These are phyloP conservation scores for Todiramphus chloris DNA, from an alignment of 2,113 vertebrate species.

Conservation along the genomic window DNA sequence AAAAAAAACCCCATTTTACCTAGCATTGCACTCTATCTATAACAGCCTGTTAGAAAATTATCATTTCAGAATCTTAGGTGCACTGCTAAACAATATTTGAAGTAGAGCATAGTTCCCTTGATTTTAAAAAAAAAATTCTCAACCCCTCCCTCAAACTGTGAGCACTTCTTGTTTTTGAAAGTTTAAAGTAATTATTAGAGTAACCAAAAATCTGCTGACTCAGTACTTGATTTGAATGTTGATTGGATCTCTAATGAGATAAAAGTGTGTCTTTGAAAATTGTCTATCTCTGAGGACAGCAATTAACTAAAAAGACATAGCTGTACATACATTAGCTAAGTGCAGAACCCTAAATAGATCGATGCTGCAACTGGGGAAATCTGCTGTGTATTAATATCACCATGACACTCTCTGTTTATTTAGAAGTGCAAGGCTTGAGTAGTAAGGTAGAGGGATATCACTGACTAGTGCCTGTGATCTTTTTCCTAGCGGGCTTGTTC, in stretches of 20 bases:
- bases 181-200: not conserved
- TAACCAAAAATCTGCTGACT: constrained; percentile 42
- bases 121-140: not conserved
- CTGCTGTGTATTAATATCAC: not conserved
- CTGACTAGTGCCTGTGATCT: not conserved
- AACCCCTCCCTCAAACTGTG: not conserved
- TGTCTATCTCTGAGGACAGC: not conserved
- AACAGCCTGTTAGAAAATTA: not conserved
- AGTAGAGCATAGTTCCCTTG: not conserved
- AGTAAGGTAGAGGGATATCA: not conserved
- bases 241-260: constrained; percentile 8
- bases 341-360: not conserved
- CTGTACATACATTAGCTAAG: not conserved
- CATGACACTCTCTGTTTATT: not conserved
- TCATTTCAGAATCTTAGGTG: not conserved
- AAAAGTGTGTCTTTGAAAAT: constrained; percentile 12
- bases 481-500: not conserved
- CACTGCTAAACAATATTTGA: constrained; percentile 33
- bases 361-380: not conserved
- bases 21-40: not conserved
- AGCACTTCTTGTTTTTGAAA: not conserved
- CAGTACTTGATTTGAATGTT: constrained; percentile 17
- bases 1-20: not conserved
- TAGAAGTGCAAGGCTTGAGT: not conserved
- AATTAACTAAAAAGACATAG: not conserved